phyloP scores from a whole-genome alignment of 2,888 invertebrate species.

The Epirrhoe tristata region DNA sequence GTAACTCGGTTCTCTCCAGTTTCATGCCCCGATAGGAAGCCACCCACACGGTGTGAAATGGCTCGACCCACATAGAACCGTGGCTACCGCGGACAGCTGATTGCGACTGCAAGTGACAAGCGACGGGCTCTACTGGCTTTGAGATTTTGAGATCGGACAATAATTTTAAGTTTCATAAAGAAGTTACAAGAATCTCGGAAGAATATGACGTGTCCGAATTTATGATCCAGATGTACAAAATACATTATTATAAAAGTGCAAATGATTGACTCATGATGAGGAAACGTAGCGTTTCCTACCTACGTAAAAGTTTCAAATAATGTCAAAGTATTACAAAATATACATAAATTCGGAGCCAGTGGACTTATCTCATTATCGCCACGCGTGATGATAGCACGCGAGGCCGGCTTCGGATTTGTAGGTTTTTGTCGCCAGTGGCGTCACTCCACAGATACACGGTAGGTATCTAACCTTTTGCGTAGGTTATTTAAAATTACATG shows the following conservation, averaged over 20 bases:
- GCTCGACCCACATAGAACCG: conserved; percentile 34
- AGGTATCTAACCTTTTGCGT: conserved; percentile 23
- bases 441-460: conserved; percentile 10
- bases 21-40: conserved; percentile 35
- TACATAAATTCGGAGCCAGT: conserved; percentile 9
- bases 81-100: conserved; percentile 34
- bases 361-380: conserved; percentile 25
- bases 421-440: conserved; percentile 32
- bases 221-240: not conserved
- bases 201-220: not conserved
- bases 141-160: not conserved
- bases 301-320: not conserved
- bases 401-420: conserved; percentile 27
- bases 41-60: conserved; percentile 36
- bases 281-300: not conserved
- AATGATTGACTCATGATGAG: not conserved
- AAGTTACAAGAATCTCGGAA: not conserved
- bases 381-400: conserved; percentile 30
- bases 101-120: conserved; percentile 32
- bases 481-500: conserved; percentile 6
- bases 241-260: no score
- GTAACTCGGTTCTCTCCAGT: conserved; percentile 10
- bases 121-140: conserved; percentile 8
- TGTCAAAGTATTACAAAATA: conserved; percentile 2
- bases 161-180: not conserved